Conservation (phyloP, 2,113 vertebrate species). For the Crotalus helleri region DNA sequence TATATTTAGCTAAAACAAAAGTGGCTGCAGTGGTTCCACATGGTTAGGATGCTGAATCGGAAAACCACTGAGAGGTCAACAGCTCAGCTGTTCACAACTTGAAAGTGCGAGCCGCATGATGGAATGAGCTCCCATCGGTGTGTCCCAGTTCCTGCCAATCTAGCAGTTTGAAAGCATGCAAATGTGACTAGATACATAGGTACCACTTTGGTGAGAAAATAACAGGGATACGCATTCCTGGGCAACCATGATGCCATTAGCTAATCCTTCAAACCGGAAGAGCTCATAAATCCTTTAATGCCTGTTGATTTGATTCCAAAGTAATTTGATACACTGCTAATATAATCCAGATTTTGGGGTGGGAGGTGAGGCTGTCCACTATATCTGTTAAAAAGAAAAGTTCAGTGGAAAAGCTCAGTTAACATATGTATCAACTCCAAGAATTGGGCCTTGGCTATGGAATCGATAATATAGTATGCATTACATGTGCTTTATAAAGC, state of each 20-base stretch:
- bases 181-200: neutral
- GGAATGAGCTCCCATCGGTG: neutral
- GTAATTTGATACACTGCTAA: neutral
- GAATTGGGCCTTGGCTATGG: neutral
- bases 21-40: neutral
- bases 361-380: neutral
- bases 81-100: neutral
- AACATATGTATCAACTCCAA: neutral
- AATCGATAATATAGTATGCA: neutral
- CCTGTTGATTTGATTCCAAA: neutral
- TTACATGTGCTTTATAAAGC: neutral
- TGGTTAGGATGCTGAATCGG: neutral
- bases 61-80: neutral
- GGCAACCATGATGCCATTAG: neutral
- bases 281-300: neutral
- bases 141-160: neutral
- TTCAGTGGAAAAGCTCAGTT: neutral
- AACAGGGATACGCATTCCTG: neutral
- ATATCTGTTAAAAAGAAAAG: neutral
- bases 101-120: rapidly evolving
- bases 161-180: neutral
- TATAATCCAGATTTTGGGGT: neutral
- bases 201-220: neutral
- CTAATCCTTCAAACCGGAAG: neutral
- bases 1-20: neutral